Evolutionary conservation across 1,140 invertebrate genomes (phyloP).

Genomic region (Pseudachorutes palmiensis): DNA sequence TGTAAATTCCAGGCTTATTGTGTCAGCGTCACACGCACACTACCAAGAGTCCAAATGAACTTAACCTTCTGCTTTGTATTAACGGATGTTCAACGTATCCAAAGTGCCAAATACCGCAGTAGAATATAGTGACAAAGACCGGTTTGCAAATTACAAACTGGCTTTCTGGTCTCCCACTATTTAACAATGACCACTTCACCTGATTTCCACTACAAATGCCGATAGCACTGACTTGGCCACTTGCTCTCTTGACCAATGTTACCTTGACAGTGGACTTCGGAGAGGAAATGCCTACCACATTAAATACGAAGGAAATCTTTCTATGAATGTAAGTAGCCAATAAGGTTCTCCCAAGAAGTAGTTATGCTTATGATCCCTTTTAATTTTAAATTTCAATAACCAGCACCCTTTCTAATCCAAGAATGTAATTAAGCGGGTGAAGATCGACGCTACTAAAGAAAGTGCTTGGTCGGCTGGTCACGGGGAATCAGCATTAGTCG

Average conservation of each 20-base stretch:
- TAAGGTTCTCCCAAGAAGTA: too few species aligned
- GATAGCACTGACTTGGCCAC: too few species aligned
- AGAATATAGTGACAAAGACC: not conserved
- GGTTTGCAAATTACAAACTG: too few species aligned
- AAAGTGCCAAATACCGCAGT: constrained; percentile 17
- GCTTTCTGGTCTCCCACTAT: too few species aligned
- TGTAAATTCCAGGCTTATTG: not conserved
- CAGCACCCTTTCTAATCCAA: too few species aligned
- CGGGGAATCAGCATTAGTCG: too few species aligned
- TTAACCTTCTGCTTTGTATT: constrained; percentile 1
- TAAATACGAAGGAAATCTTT: constrained; percentile 18
- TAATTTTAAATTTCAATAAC: too few species aligned
- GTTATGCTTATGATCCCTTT: too few species aligned
- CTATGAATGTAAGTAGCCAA: too few species aligned
- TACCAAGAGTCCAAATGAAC: not conserved
- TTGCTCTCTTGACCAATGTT: constrained; percentile 21
- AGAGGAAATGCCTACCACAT: constrained; percentile 24
- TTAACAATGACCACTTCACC: constrained; percentile 10
- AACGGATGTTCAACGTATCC: constrained; percentile 10
- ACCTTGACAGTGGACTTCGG: constrained; percentile 27
- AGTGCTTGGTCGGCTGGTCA: too few species aligned
- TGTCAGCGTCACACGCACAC: not conserved
- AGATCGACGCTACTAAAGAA: too few species aligned
- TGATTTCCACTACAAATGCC: constrained; percentile 14
- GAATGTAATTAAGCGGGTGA: too few species aligned